These are phyloP conservation scores for Salvelinus sp. DNA, from an alignment of 2,113 vertebrate genomes.

Conservation along the genomic window DNA sequence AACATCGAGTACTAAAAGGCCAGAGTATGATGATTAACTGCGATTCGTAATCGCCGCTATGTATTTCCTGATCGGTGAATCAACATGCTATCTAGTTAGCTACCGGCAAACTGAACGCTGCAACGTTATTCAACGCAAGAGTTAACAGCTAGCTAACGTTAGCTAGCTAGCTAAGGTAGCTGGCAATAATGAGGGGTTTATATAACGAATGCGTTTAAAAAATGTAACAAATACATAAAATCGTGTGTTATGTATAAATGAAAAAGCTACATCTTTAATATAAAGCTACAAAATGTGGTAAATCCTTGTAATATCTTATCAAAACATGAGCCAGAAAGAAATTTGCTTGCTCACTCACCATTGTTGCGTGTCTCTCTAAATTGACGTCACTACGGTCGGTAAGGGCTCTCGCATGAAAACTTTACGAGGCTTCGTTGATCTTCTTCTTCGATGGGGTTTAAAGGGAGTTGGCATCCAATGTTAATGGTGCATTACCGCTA, in stretches of 20 bases:
- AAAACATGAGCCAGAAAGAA: constrained; percentile 38
- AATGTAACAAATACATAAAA: neutral
- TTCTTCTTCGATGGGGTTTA: neutral
- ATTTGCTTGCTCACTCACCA: constrained; percentile 79
- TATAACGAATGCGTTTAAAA: neutral
- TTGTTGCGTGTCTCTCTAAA: constrained; percentile 61
- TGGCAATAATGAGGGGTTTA: neutral
- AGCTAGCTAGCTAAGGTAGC: too few species aligned
- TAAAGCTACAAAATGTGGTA: too few species aligned
- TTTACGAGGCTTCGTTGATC: neutral
- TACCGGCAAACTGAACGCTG: neutral
- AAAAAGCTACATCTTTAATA: neutral
- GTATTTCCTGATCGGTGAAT: neutral
- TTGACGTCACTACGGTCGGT: constrained; percentile 62
- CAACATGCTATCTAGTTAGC: too few species aligned
- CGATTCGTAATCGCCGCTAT: neutral
- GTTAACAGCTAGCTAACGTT: neutral
- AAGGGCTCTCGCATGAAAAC: neutral
- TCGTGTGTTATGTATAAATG: neutral
- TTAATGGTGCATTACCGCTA: too few species aligned
- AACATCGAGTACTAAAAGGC: too few species aligned
- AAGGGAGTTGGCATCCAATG: too few species aligned
- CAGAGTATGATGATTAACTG: neutral
- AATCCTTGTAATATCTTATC: neutral
- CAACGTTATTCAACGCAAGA: neutral